Evolutionary conservation across 2,113 vertebrate genomes (phyloP), one percentile per base, ranked within the genome.

Genomic region (Menura novaehollandiae): DNA sequence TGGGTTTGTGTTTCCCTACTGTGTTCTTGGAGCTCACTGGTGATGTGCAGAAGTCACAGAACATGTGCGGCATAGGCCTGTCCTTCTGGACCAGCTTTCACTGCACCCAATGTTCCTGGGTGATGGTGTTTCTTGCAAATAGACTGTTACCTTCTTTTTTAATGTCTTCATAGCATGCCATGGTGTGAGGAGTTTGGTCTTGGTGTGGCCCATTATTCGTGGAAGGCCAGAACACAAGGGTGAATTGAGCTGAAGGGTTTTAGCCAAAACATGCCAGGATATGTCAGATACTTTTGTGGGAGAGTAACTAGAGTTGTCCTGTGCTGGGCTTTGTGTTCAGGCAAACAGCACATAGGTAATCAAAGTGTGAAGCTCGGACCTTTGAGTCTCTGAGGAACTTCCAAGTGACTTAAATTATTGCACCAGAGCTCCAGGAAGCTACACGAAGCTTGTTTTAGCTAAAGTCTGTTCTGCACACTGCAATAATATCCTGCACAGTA

Each of bases 61-160:
- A 67, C 8, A 7, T 0, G 0, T 26, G 30, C 46, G 77, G 21
- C 41, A 2, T 44, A 27, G 55, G 18, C 23, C 43, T 82, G 39
- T 85, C 26, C 17, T 78, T 6, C 41, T 75, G 62, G 28, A 17
- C 33, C 59, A 58, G 47, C 35, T 89, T 81, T 68, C 33, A 27
- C 33, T 59, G 51, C 52, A 33, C 11, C 16, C 18, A 35, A 24
- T 21, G 4, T 52, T 85, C 15, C 39, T 55, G 26, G 30, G 43
- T 4, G 6, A 43, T 60, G 43, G 30, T 67, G 4, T 55, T 92
- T 26, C 46, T 16, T 86, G 49, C 6, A 39, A 10, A 27, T 59
- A 33, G 30, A 27, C 27, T 68, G 33, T 62, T 69, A 15, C 7
- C 15, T 78, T 55, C 7, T 35, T 49, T 55, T 88, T 67, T 30